A percentile compares a stretch with the other conserved stretches of the same genome.
phyloP scores from a whole-genome alignment of 2,113 vertebrate species.

The Ivindomyrus marchei region DNA sequence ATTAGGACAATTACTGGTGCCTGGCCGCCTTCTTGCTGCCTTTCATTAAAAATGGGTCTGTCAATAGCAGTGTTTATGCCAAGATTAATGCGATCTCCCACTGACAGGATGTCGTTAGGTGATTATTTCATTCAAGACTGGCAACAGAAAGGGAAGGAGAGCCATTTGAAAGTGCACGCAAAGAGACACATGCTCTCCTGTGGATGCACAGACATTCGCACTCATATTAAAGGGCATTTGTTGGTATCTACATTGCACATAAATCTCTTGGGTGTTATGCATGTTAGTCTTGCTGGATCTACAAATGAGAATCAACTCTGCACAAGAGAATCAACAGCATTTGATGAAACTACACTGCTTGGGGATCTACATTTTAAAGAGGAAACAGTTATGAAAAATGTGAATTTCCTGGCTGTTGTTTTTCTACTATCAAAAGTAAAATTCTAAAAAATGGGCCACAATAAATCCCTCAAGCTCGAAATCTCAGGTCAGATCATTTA shows the following conservation, averaged over 20 bases:
- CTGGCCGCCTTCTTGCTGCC: slow-evolving; percentile 35
- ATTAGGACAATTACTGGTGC: slow-evolving; percentile 46
- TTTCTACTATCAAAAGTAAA: background rate
- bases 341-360: background rate
- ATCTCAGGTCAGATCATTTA: background rate
- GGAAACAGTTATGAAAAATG: background rate
- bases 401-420: background rate
- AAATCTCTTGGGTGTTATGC: background rate
- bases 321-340: background rate
- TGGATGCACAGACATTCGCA: background rate
- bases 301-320: background rate
- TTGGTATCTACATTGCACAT: background rate
- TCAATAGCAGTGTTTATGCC: slow-evolving; percentile 44
- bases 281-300: background rate
- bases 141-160: slow-evolving; percentile 17
- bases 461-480: too few relatives aligned
- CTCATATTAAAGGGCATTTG: background rate
- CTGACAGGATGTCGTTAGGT: slow-evolving; percentile 45
- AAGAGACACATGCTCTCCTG: background rate
- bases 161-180: background rate
- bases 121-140: slow-evolving; percentile 35
- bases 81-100: slow-evolving; percentile 36
- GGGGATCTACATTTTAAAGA: background rate
- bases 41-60: slow-evolving; percentile 50
- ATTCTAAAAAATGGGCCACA: background rate